Percentiles rank a stretch among this genome's conserved stretches.
Conservation (phyloP, 92 coral and sea anemone genomes). For the Porites rus region DNA sequence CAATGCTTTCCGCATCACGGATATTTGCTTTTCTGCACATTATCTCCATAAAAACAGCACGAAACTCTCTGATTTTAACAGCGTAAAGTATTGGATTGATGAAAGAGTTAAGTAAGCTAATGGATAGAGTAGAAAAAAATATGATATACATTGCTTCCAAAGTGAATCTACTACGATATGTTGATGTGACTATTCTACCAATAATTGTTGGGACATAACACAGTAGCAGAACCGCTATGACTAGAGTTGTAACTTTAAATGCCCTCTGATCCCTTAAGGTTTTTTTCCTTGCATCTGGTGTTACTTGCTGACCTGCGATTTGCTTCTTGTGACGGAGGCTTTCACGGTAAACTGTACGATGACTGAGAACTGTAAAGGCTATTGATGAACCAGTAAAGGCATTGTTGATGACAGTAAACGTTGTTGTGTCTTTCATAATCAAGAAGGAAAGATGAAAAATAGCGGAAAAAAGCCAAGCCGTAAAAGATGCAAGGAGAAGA, state of each 20-base stretch:
- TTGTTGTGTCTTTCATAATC: background rate
- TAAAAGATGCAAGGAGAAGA: background rate
- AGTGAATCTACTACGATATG: background rate
- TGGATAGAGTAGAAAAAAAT: background rate
- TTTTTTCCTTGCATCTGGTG: slow-evolving; percentile 11
- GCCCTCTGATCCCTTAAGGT: background rate
- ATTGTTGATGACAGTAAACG: background rate
- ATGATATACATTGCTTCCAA: too few species aligned
- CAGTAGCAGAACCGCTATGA: background rate
- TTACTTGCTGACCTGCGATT: slow-evolving; percentile 14
- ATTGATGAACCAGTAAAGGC: background rate
- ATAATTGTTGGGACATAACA: background rate
- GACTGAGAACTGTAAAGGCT: background rate
- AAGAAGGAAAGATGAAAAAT: too few species aligned
- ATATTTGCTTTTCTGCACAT: background rate
- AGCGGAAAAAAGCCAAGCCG: background rate
- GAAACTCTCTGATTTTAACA: background rate
- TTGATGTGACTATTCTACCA: background rate
- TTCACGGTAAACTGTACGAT: background rate
- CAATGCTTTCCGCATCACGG: too few species aligned
- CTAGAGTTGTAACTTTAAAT: background rate
- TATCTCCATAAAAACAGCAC: background rate
- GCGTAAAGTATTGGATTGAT: background rate
- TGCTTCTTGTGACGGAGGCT: background rate
- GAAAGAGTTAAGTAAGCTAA: background rate